A percentile compares a stretch with the other conserved stretches of the same genome.
phyloP scores from a whole-genome alignment of 2,113 vertebrate genomes.

The Paracanthobrama guichenoti region DNA sequence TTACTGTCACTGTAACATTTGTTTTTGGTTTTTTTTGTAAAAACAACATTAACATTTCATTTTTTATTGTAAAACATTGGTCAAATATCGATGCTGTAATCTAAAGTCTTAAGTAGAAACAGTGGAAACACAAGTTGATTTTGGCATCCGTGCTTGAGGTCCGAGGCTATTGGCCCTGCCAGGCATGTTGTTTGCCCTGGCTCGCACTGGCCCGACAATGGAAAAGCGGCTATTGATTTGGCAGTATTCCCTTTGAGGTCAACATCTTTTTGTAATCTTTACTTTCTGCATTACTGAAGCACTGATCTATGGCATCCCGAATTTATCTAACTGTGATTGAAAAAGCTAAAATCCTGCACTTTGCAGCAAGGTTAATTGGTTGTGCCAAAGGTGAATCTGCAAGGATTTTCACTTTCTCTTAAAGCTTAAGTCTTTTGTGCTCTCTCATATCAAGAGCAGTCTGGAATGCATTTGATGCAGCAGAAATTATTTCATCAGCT shows the following conservation, averaged over 20 bases:
- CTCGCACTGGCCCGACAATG: too few species aligned
- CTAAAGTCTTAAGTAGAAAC: too few species aligned
- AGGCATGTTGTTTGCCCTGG: too few species aligned
- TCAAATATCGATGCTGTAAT: too few species aligned
- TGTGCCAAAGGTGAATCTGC: not conserved
- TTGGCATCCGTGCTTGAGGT: too few species aligned
- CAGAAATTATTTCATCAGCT: not conserved
- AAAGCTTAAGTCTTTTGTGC: not conserved
- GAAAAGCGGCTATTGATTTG: not conserved
- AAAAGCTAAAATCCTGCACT: not conserved
- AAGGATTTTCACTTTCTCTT: not conserved
- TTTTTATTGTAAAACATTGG: too few species aligned
- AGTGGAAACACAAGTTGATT: too few species aligned
- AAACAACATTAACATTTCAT: too few species aligned
- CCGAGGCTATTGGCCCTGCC: too few species aligned
- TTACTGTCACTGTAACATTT: too few species aligned
- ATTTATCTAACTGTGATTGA: not conserved
- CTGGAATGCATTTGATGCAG: not conserved
- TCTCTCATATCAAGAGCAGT: not conserved
- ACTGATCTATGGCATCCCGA: slow-evolving; percentile 22
- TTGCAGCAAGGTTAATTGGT: not conserved
- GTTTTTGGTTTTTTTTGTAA: too few species aligned
- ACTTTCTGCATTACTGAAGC: slow-evolving; percentile 16
- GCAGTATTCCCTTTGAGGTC: not conserved
- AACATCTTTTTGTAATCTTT: slow-evolving; percentile 40